These are phyloP conservation scores for Pangasianodon gigas DNA, from an alignment of 2,113 vertebrate species.

Conservation along the genomic window DNA sequence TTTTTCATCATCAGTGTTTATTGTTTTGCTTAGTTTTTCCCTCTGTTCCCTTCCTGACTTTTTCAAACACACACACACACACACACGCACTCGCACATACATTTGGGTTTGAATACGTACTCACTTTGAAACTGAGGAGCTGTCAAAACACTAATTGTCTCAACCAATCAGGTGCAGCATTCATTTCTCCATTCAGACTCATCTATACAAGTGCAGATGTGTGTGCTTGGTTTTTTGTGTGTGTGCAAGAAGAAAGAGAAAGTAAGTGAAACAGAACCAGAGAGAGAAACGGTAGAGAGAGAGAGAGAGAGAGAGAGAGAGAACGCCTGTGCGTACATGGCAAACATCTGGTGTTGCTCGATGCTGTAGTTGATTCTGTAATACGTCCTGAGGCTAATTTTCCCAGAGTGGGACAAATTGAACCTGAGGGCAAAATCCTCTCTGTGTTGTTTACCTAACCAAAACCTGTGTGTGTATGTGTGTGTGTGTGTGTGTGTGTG, in stretches of 20 bases:
- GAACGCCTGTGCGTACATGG: conserved; percentile 1
- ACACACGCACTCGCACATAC: conserved; percentile 6
- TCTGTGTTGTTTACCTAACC: conserved; percentile 44
- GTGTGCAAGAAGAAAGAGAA: conserved; percentile 2
- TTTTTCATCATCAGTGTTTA: conserved; percentile 24
- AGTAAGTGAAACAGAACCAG: neutral
- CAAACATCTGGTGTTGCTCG: conserved; percentile 66
- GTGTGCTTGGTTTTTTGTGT: neutral
- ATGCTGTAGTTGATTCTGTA: conserved; percentile 59
- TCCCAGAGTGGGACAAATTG: conserved; percentile 23
- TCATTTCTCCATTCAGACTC: conserved; percentile 31
- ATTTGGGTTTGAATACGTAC: conserved; percentile 5
- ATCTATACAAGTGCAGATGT: conserved; percentile 11
- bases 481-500: conserved; percentile 9
- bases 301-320: neutral
- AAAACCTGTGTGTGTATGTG: conserved; percentile 34
- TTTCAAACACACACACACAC: conserved; percentile 6
- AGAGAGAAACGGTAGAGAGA: neutral
- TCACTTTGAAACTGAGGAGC: conserved; percentile 33
- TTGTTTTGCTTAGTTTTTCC: conserved; percentile 24
- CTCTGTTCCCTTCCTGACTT: neutral
- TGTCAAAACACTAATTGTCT: conserved; percentile 33
- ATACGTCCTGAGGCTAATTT: conserved; percentile 46
- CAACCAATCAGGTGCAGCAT: conserved; percentile 18
- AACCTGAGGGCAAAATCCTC: conserved; percentile 25